phyloP scores from a whole-genome alignment of 2,797 vertebrate genomes.

The Cynopterus sphinx region DNA sequence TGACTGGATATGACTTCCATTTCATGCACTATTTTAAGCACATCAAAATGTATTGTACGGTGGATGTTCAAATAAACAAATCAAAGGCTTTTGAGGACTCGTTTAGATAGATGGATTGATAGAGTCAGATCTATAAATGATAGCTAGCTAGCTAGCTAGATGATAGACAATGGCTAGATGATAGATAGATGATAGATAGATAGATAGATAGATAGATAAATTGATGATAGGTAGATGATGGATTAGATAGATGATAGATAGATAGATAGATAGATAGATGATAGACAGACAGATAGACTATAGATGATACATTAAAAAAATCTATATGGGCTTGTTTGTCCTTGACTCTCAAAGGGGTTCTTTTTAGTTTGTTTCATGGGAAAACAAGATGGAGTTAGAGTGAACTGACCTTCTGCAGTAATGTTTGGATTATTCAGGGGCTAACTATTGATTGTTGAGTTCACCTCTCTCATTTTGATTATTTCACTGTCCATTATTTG shows the following conservation, averaged over 20 bases:
- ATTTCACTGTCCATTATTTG: not conserved
- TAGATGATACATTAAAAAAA: not conserved
- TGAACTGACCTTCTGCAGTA: not conserved
- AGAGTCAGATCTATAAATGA: too few relatives aligned
- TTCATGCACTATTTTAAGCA: slow-evolving; percentile 75
- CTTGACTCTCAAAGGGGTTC: not conserved
- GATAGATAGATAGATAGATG: not conserved
- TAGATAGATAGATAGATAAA: not conserved
- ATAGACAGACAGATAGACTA: not conserved
- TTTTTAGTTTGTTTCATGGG: not conserved
- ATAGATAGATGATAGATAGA: not conserved
- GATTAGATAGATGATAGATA: not conserved
- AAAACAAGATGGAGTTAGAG: not conserved
- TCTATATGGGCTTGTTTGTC: not conserved
- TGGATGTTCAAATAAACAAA: slow-evolving; percentile 54
- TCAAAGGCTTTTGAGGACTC: not conserved
- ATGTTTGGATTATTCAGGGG: not conserved
- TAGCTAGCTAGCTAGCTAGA: too few relatives aligned
- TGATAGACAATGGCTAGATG: not conserved
- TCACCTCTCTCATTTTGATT: not conserved
- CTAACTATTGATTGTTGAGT: not conserved
- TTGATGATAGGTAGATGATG: not conserved
- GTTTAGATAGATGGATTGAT: not conserved
- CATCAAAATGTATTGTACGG: slow-evolving; percentile 35
- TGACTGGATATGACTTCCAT: slow-evolving; percentile 72